A percentile compares a stretch with the other conserved stretches of the same genome.
phyloP scores from a whole-genome alignment of 2,113 vertebrate species.

The Ptilonorhynchus violaceus region DNA sequence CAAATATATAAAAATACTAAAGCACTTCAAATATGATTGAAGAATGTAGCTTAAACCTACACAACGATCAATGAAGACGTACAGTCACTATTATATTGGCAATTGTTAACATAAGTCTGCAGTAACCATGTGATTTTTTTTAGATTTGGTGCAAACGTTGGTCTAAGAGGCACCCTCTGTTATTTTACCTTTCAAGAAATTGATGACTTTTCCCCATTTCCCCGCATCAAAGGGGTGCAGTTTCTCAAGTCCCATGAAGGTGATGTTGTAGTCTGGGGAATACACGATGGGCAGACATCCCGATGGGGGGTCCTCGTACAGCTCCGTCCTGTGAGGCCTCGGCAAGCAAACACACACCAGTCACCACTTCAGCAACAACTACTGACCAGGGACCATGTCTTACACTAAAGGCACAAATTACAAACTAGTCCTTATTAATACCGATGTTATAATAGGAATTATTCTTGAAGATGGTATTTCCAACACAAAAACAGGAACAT shows the following conservation, averaged over 20 bases:
- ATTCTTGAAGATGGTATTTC: not conserved
- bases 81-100: not conserved
- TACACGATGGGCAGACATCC: slow-evolving; percentile 89
- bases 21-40: not conserved
- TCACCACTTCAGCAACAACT: not conserved
- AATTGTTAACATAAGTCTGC: not conserved
- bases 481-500: not conserved
- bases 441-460: not conserved
- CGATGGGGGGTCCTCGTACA: slow-evolving; percentile 77
- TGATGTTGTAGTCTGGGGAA: slow-evolving; percentile 93
- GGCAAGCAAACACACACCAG: not conserved
- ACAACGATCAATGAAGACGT: not conserved
- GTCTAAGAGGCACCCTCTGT: not conserved
- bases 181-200: slow-evolving; percentile 88
- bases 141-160: not conserved
- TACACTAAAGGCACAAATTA: not conserved
- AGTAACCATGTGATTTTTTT: not conserved
- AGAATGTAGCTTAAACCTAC: not conserved
- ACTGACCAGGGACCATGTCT: fast-evolving
- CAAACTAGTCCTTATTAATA: not conserved
- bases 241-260: slow-evolving; percentile 94
- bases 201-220: slow-evolving; percentile 95
- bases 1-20: not conserved
- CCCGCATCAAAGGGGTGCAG: slow-evolving; percentile 94
- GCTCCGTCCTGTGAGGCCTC: slow-evolving; percentile 82